Percentiles rank a stretch among this genome's conserved stretches.
Conservation (phyloP, 1,140 invertebrate species). For the Plectrocnemia conspersa region DNA sequence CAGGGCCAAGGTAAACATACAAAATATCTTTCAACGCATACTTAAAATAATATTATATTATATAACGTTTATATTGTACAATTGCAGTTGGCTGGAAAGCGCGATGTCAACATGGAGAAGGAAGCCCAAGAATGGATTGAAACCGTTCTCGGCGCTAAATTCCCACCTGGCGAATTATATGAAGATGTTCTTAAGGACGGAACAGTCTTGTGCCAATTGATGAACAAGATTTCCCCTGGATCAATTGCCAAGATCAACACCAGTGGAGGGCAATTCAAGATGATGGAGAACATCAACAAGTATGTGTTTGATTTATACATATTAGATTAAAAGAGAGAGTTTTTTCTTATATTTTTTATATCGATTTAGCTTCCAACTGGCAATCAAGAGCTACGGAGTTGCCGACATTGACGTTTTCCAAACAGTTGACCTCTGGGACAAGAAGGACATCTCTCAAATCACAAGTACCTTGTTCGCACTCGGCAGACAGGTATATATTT, state of each 20-base stretch:
- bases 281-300: conserved; percentile 95
- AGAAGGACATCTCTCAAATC: conserved; percentile 90
- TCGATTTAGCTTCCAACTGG: conserved; percentile 77
- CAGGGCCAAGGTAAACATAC: conserved; percentile 62
- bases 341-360: conserved; percentile 18
- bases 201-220: conserved; percentile 81
- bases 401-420: conserved; percentile 93
- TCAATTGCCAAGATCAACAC: conserved; percentile 81
- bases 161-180: conserved; percentile 67
- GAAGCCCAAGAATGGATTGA: conserved; percentile 92
- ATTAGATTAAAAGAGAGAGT: too few relatives aligned
- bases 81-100: conserved; percentile 79
- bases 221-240: conserved; percentile 83
- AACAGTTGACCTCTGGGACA: conserved; percentile 91
- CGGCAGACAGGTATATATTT: conserved; percentile 68
- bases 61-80: conserved; percentile 23
- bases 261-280: conserved; percentile 85
- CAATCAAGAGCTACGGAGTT: conserved; percentile 83
- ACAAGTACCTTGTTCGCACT: conserved; percentile 91
- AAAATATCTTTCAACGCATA: conserved; percentile 4
- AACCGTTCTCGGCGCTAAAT: conserved; percentile 75
- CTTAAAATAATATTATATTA: conserved; percentile 16
- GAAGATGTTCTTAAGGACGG: conserved; percentile 86
- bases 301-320: conserved; percentile 42
- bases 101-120: conserved; percentile 81